These are phyloP conservation scores for Sebastes elongatus DNA, from an alignment of 2,797 vertebrate species.

Conservation along the genomic window DNA sequence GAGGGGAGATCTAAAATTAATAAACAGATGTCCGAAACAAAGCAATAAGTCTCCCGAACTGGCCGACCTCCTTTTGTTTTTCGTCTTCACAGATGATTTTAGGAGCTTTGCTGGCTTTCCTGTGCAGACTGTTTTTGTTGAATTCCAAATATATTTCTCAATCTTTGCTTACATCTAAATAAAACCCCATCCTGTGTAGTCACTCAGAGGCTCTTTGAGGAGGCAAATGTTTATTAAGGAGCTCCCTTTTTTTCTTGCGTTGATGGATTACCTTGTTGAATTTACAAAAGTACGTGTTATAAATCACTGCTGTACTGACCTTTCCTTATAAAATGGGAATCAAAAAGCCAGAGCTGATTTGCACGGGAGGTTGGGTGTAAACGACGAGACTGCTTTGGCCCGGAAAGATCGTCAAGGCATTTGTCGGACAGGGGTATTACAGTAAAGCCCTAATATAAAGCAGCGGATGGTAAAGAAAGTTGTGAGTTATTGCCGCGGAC, in stretches of 20 bases:
- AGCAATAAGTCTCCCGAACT: conserved; percentile 21
- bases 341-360: conserved; percentile 71
- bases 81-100: conserved; percentile 4
- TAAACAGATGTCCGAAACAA: conserved; percentile 55
- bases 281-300: conserved; percentile 69
- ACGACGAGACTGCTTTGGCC: conserved; percentile 30
- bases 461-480: conserved; percentile 48
- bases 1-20: conserved; percentile 33
- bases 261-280: conserved; percentile 77
- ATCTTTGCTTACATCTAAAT: conserved; percentile 30
- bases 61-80: conserved; percentile 5
- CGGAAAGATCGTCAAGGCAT: conserved; percentile 41
- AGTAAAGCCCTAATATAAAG: conserved; percentile 47
- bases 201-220: conserved; percentile 37
- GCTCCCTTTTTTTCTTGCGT: conserved; percentile 24
- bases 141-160: conserved; percentile 46
- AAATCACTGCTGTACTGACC: conserved; percentile 78
- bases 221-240: conserved; percentile 64
- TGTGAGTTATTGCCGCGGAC: conserved; percentile 64
- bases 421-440: conserved; percentile 58
- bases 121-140: conserved; percentile 7
- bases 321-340: conserved; percentile 75
- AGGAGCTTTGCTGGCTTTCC: conserved; percentile 1
- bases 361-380: conserved; percentile 32
- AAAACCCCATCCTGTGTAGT: conserved; percentile 36